Percentiles rank a stretch among this genome's conserved stretches.
phyloP scores from a whole-genome alignment of 2,113 vertebrate genomes.

The Apteryx mantelli region DNA sequence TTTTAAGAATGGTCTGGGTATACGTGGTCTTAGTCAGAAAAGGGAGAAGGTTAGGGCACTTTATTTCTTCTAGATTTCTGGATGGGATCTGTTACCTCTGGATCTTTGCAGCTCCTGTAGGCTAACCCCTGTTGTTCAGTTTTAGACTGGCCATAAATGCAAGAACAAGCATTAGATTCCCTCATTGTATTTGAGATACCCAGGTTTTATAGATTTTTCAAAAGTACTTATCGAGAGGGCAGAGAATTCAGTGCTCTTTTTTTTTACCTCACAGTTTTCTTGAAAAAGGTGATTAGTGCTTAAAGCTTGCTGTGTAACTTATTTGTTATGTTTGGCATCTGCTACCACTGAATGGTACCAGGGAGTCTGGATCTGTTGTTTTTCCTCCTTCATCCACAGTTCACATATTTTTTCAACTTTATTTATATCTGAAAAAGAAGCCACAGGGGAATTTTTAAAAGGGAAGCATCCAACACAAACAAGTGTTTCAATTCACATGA shows the following conservation, averaged over 20 bases:
- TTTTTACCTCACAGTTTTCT: slow-evolving; percentile 1
- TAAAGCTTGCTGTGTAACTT: slow-evolving; percentile 37
- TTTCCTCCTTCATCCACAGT: slow-evolving; percentile 50
- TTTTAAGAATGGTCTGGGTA: neutral
- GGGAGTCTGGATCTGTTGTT: slow-evolving; percentile 53
- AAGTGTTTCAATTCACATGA: slow-evolving; percentile 5
- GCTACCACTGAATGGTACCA: slow-evolving; percentile 47
- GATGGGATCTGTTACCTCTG: neutral
- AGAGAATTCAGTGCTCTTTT: neutral
- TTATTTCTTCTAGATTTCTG: neutral
- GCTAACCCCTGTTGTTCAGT: neutral
- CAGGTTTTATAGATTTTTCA: neutral
- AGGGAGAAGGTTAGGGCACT: neutral
- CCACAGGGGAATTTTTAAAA: neutral
- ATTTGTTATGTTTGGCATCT: slow-evolving; percentile 64
- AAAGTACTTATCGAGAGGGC: neutral
- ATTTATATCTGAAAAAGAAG: slow-evolving; percentile 54
- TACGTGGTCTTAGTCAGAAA: neutral
- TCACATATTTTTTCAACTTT: slow-evolving; percentile 39
- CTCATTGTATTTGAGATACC: neutral
- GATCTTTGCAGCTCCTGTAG: neutral
- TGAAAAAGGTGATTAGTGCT: neutral
- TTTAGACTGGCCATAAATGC: neutral
- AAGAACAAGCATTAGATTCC: neutral
- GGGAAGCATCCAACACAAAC: slow-evolving; percentile 53